Percentiles rank a stretch among this genome's conserved stretches.
These are phyloP conservation scores for Rhagoletis pomonella DNA, from an alignment of 1,140 invertebrate species.

Conservation along the genomic window DNA sequence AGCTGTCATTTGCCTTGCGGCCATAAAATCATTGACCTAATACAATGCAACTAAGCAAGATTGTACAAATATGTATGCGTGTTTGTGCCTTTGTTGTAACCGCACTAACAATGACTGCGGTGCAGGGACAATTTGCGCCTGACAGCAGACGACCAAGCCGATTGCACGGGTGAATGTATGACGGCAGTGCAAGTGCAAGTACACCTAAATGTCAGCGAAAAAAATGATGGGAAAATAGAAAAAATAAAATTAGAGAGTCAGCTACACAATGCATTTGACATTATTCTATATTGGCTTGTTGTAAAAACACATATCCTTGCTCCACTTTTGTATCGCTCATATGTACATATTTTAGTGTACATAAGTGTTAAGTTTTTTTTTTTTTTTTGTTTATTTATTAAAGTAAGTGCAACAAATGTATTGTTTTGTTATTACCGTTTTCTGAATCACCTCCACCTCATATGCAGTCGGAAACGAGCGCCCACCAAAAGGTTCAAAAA, in stretches of 20 bases:
- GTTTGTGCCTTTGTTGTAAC: not conserved
- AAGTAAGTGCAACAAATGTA: slow-evolving; percentile 25
- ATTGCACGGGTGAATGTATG: not conserved
- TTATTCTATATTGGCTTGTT: not conserved
- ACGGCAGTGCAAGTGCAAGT: slow-evolving; percentile 34
- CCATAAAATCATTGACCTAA: slow-evolving; percentile 41
- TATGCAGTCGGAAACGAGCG: not conserved
- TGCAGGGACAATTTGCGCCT: slow-evolving; percentile 11
- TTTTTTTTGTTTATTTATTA: not conserved
- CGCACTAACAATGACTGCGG: not conserved
- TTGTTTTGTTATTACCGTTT: slow-evolving; percentile 8
- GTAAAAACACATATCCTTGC: slow-evolving; percentile 2
- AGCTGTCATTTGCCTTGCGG: slow-evolving; percentile 30
- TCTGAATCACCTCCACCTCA: not conserved
- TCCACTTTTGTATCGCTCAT: slow-evolving; percentile 32
- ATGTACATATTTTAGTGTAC: too few species aligned
- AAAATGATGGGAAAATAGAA: not conserved
- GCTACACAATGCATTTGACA: slow-evolving; percentile 5
- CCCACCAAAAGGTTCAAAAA: not conserved
- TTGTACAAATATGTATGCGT: not conserved
- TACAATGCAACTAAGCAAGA: slow-evolving; percentile 39
- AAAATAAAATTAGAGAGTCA: not conserved
- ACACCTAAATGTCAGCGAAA: not conserved
- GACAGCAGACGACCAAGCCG: not conserved
- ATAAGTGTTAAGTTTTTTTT: not conserved